Evolutionary conservation across 2,113 vertebrate species (phyloP), one percentile per base, ranked within the genome.

Genomic region (Cryptoleucopteryx plumbea): DNA sequence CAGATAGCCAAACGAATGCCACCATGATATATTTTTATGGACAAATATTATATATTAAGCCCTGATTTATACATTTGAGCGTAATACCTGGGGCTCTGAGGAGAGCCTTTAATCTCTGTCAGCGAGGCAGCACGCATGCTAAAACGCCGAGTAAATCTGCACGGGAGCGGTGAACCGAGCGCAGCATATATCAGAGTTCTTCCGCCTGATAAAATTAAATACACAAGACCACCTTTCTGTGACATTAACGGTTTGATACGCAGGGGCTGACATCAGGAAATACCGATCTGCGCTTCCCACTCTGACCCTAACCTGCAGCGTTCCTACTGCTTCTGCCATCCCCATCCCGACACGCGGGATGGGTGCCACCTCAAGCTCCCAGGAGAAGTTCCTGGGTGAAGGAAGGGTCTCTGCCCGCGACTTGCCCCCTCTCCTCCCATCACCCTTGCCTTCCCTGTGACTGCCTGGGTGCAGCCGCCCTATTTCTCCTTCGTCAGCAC

Each of bases 81-180:
- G 31, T 85, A 96, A 97, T 96, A 97, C 96, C 87, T 95, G 82
- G 79, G 90, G 91, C 94, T 97, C 87, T 75, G 88, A 93, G 91
- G 94, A 97, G 94, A 94, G 88, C 96, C 88, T 97, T 97, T 97
- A 97, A 97, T 96, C 94, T 96, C 93, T 93, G 96, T 93, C 84
- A 85, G 92, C 8, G n/a, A 91, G 92, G 94, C 87, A 94, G 82
- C 94, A 82, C 34, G 63, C 91, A 85, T 90, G 92, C 92, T 94
- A 92, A 97, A 95, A 91, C 5, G 29, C 88, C 19, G 53, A 86
- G 95, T 90, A 94, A 95, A 97, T 96, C 96, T 93, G 93, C 86
- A 89, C 32, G 9, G 79, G 95, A 96, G 93, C 19, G 18, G 90
- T 45, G 96, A 90, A 74, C 94, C 52, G 53, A 97, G 88, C 4